phyloP scores from a whole-genome alignment of 1,140 invertebrate species.

The Aphis craccivora region DNA sequence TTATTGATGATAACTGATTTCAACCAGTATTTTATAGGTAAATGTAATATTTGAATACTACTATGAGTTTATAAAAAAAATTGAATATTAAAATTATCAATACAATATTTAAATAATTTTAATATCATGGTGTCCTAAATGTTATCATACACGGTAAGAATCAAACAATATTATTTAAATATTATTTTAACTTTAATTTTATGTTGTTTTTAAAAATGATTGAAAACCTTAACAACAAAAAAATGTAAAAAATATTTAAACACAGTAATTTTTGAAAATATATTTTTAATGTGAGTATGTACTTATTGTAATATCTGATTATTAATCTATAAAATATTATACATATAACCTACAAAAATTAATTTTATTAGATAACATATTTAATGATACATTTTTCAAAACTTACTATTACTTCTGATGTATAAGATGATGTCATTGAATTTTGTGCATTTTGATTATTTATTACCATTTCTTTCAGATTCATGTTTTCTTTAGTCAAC shows the following conservation, averaged over 20 bases:
- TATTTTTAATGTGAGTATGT: not conserved
- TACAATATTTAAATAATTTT: not conserved
- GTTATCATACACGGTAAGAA: not conserved
- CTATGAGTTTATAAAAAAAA: not conserved
- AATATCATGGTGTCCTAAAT: not conserved
- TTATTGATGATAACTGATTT: not conserved
- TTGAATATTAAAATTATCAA: not conserved
- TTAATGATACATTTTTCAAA: not conserved
- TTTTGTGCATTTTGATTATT: conserved; percentile 12
- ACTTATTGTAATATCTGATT: not conserved
- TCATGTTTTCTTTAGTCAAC: conserved; percentile 37
- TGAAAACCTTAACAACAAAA: not conserved
- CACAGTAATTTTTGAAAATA: not conserved
- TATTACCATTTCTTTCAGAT: conserved; percentile 39
- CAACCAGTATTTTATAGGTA: not conserved
- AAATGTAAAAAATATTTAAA: not conserved
- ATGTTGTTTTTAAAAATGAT: not conserved
- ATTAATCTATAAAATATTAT: not conserved
- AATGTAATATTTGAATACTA: not conserved
- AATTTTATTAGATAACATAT: not conserved
- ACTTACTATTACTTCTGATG: conserved; percentile 12
- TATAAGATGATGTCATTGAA: not conserved
- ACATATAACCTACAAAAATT: too few relatives aligned
- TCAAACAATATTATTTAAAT: not conserved
- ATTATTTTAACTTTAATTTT: not conserved